Percentiles rank a stretch among this genome's conserved stretches.
phyloP scores from a whole-genome alignment of 2,888 invertebrate genomes.

The Neria commutata region DNA sequence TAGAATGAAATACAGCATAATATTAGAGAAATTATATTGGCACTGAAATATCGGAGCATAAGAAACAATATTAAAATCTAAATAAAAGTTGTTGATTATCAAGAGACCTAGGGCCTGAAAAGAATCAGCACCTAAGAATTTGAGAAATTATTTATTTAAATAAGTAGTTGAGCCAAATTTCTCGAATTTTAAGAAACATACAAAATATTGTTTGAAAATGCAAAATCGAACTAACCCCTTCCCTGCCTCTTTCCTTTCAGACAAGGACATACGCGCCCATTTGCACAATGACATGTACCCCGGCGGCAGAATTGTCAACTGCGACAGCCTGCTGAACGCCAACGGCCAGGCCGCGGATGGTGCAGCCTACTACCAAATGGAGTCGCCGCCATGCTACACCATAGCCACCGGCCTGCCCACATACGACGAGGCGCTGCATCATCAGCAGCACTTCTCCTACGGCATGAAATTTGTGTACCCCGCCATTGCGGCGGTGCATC shows the following conservation, averaged over 20 bases:
- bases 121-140: too few relatives aligned
- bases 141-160: not conserved
- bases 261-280: constrained; percentile 61
- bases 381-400: constrained; percentile 69
- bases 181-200: too few relatives aligned
- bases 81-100: too few relatives aligned
- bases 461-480: constrained; percentile 60
- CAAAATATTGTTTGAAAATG: too few relatives aligned
- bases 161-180: too few relatives aligned
- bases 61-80: too few relatives aligned
- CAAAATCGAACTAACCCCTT: constrained; percentile 12
- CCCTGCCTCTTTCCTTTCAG: constrained; percentile 38
- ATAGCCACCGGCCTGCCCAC: constrained; percentile 70
- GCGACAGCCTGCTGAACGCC: constrained; percentile 38
- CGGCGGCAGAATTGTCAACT: constrained; percentile 42
- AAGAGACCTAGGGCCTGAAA: too few relatives aligned
- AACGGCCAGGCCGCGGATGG: constrained; percentile 31
- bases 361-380: constrained; percentile 60
- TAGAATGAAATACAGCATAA: too few relatives aligned
- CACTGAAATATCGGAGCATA: too few relatives aligned
- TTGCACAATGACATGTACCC: constrained; percentile 41
- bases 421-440: constrained; percentile 69
- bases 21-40: too few relatives aligned
- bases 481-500: constrained; percentile 55
- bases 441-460: constrained; percentile 59